Percentiles rank a stretch among this genome's conserved stretches.
Conservation (phyloP, 23 tunicate genomes). For the Trididemnum clinides region DNA sequence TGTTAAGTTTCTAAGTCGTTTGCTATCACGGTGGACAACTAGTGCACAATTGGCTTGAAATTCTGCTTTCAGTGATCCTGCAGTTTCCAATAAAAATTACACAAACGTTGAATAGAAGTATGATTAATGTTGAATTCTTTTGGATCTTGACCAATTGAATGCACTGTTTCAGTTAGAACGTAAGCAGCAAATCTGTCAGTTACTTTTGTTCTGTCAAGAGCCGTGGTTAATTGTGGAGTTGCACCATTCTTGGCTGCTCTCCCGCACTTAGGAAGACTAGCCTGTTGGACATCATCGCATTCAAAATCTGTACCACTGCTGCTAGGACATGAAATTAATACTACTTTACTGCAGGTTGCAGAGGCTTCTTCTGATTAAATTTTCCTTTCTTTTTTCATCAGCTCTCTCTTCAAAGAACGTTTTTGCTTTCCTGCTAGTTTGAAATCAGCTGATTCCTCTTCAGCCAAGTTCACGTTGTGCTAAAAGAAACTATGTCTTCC, state of each 20-base stretch:
- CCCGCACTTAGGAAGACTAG: background rate
- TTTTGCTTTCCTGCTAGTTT: background rate
- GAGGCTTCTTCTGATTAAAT: background rate
- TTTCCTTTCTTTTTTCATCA: constrained; percentile 1
- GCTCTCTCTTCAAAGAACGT: constrained; percentile 17
- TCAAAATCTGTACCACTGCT: too few relatives aligned
- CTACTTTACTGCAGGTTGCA: background rate
- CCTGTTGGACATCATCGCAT: background rate
- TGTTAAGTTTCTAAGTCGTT: background rate
- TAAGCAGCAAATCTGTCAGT: too few relatives aligned
- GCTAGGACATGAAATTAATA: too few relatives aligned
- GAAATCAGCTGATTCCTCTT: constrained; percentile 18
- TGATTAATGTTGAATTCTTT: too few relatives aligned
- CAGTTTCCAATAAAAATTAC: background rate
- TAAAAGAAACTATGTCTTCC: background rate
- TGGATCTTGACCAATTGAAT: too few relatives aligned
- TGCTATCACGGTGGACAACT: constrained; percentile 19
- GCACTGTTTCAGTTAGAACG: too few relatives aligned
- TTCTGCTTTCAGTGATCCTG: background rate
- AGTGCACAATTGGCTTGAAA: constrained; percentile 14
- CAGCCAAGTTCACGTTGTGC: constrained; percentile 25
- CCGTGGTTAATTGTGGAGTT: too few relatives aligned
- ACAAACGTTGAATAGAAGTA: background rate
- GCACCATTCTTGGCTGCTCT: too few relatives aligned
- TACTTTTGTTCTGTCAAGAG: too few relatives aligned